Percentiles rank a stretch among this genome's conserved stretches.
Evolutionary conservation across 2,797 vertebrate genomes (phyloP).

Genomic region (Sebastes oblongus): DNA sequence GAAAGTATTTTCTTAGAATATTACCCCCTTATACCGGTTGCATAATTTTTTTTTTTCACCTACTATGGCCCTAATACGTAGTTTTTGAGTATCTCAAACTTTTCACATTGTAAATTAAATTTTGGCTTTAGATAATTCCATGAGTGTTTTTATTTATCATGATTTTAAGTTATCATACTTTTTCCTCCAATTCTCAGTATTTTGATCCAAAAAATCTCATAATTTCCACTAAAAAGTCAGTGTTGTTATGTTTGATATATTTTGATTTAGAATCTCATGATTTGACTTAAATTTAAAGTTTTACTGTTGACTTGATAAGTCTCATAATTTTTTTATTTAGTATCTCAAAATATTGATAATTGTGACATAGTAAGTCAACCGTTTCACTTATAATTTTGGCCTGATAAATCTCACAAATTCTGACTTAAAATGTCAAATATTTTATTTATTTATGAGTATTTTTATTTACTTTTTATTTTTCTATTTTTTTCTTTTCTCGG

Average conservation of each 20-base stretch:
- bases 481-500: constrained; percentile 1
- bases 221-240: background rate
- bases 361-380: background rate
- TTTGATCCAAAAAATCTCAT: rapidly evolving
- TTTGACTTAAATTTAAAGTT: background rate
- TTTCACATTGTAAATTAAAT: no score
- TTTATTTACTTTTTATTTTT: background rate
- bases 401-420: background rate
- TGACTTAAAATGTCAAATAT: background rate
- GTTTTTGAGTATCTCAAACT: no score
- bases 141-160: background rate
- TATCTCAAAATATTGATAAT: background rate
- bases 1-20: no score
- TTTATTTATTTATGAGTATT: background rate
- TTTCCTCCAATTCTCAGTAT: background rate
- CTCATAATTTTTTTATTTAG: background rate
- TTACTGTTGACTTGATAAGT: no score
- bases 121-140: no score
- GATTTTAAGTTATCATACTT: background rate
- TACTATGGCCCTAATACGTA: no score
- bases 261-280: background rate
- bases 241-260: background rate
- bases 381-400: background rate
- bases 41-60: no score
- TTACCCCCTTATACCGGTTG: no score